These are phyloP conservation scores for Gallinago jamesoni DNA, from an alignment of 2,113 vertebrate genomes.

Conservation along the genomic window DNA sequence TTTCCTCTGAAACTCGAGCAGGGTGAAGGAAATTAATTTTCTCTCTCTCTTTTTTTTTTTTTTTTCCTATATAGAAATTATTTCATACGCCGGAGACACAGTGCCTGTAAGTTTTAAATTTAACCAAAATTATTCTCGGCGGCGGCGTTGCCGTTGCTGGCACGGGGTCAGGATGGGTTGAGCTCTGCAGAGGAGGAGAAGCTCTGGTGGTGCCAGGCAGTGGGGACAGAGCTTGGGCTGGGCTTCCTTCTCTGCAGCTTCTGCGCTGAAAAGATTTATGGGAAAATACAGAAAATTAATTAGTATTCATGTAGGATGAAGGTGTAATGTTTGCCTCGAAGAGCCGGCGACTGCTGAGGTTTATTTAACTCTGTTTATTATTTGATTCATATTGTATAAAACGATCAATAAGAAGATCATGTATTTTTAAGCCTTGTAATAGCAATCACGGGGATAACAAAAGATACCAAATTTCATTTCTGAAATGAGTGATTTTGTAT, in stretches of 20 bases:
- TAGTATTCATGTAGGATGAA: not conserved
- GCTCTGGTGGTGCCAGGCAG: accelerated
- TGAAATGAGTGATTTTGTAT: not conserved
- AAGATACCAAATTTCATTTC: not conserved
- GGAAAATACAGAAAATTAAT: not conserved
- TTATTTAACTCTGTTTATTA: not conserved
- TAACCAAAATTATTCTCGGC: not conserved
- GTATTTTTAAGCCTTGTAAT: not conserved
- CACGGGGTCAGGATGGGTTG: accelerated
- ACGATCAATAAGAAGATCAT: too few species aligned
- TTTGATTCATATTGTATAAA: not conserved
- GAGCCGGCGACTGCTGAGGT: not conserved
- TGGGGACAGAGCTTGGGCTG: not conserved
- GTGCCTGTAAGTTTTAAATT: not conserved
- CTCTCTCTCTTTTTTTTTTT: not conserved
- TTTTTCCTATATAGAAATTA: not conserved
- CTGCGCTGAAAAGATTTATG: not conserved
- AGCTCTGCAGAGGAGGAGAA: not conserved
- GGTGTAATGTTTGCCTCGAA: not conserved
- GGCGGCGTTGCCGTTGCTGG: accelerated
- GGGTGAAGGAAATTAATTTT: not conserved
- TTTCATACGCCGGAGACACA: not conserved
- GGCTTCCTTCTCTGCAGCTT: not conserved
- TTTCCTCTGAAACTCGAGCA: conserved; percentile 32
- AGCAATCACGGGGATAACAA: not conserved